Evolutionary conservation across 2,797 vertebrate species (phyloP).

Genomic region (Spinus pinus): DNA sequence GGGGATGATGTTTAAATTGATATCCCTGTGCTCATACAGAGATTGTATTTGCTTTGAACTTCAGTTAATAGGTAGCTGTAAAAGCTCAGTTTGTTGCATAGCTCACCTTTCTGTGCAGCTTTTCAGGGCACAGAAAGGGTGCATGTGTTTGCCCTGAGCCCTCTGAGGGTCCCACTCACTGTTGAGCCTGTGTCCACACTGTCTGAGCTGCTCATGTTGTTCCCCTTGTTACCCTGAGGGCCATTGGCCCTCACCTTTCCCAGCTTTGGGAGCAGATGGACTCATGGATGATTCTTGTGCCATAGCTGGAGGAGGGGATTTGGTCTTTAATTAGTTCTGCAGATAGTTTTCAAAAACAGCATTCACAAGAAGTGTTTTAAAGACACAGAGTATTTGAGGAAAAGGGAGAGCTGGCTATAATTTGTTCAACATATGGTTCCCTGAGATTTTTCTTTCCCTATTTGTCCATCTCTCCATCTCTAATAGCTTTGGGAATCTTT

Average conservation of each 20-base stretch:
- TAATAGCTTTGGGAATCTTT: background rate
- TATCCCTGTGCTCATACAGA: background rate
- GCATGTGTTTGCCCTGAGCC: background rate
- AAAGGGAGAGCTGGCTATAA: background rate
- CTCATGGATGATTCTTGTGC: background rate
- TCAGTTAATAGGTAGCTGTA: background rate
- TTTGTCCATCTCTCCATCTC: background rate
- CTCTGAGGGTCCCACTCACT: background rate
- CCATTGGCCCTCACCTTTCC: accelerated
- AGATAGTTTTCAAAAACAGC: background rate
- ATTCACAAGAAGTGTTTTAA: background rate
- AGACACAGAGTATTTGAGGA: background rate
- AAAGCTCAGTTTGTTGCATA: background rate
- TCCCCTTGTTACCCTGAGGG: background rate
- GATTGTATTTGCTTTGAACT: background rate
- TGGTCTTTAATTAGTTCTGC: background rate
- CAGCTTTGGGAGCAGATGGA: background rate
- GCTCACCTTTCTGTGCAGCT: background rate
- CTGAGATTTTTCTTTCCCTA: background rate
- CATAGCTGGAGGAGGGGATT: background rate
- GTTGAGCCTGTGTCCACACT: background rate
- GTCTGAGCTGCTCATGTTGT: background rate
- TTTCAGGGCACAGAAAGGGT: background rate
- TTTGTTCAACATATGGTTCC: background rate
- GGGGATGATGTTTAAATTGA: background rate